Evolutionary conservation across 2,888 invertebrate genomes (phyloP), one percentile per base, ranked within the genome.

Genomic region (Mechanitis mazaeus): DNA sequence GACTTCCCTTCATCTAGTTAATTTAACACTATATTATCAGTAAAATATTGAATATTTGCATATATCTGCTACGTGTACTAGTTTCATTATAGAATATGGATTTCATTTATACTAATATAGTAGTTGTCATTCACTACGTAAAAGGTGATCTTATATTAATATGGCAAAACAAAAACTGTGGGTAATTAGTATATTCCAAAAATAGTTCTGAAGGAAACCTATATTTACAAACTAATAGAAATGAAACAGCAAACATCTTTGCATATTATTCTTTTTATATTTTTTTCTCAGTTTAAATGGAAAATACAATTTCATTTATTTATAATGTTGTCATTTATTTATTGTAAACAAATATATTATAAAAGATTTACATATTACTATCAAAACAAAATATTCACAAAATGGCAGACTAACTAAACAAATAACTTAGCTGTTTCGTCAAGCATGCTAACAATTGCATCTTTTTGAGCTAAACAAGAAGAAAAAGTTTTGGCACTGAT

Each of bases 311-410:
- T 88, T 88, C 84, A 86, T 87, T 89, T 89, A 89, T 85, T 90
- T 86, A 88, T 89, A 89, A 85, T 88, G 88, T 90, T 90, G 88
- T 90, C 87, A 89, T 90, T 89, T 86, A 86, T 85, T 85, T 89
- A 88, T 87, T 87, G 88, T 90, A 90, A 90, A 89, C 90, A 90
- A 90, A 90, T 90, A 89, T 90, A 89, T 90, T 90, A 90, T 89
- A 90, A 90, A 90, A 90, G 90, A 89, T 90, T 90, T 90, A 90
- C 90, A 90, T 89, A 90, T 89, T 88, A 89, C 88, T 90, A 90
- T 90, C 86, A 89, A 89, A 89, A 90, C 90, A 88, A 90, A 88
- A 89, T 90, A 90, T 90, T 90, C 90, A 90, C 90, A 90, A 89
- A 87, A 88, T 90, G 90, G 90, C 90, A 90, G 90, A 90, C 90